A percentile compares a stretch with the other conserved stretches of the same genome.
Evolutionary conservation across 2,888 invertebrate genomes (phyloP).

Genomic region (Apotomis betuletana): DNA sequence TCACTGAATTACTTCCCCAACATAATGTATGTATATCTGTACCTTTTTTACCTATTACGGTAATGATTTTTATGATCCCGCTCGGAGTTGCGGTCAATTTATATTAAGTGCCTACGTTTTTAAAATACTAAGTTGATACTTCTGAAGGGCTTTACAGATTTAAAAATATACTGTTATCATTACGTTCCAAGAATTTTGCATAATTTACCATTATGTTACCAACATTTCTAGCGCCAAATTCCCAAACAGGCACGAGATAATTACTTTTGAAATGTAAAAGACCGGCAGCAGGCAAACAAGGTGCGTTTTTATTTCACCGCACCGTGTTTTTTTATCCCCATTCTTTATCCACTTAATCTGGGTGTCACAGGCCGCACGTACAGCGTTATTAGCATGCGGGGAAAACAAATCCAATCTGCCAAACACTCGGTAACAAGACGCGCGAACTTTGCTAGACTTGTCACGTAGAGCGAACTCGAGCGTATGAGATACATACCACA

Average conservation of each 20-base stretch:
- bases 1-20: too few species aligned
- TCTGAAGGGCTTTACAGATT: not conserved
- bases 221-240: conserved; percentile 26
- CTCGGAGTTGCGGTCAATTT: too few species aligned
- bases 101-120: too few species aligned
- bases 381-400: conserved; percentile 71
- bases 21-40: too few species aligned
- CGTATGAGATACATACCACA: conserved; percentile 55
- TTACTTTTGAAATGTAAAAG: conserved; percentile 37
- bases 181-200: not conserved
- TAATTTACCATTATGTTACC: conserved; percentile 15
- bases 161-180: conserved; percentile 9
- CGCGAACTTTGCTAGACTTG: conserved; percentile 68
- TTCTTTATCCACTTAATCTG: conserved; percentile 60
- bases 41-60: too few species aligned
- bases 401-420: conserved; percentile 78
- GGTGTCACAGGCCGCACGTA: conserved; percentile 61
- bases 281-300: conserved; percentile 14
- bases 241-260: conserved; percentile 23
- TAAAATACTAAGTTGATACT: too few species aligned
- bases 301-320: conserved; percentile 36
- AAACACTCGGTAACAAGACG: conserved; percentile 74
- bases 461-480: conserved; percentile 65
- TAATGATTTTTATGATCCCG: too few species aligned
- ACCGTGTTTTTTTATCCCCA: conserved; percentile 42